phyloP scores from a whole-genome alignment of 1,140 invertebrate species.

The Drosophila ohnishii region DNA sequence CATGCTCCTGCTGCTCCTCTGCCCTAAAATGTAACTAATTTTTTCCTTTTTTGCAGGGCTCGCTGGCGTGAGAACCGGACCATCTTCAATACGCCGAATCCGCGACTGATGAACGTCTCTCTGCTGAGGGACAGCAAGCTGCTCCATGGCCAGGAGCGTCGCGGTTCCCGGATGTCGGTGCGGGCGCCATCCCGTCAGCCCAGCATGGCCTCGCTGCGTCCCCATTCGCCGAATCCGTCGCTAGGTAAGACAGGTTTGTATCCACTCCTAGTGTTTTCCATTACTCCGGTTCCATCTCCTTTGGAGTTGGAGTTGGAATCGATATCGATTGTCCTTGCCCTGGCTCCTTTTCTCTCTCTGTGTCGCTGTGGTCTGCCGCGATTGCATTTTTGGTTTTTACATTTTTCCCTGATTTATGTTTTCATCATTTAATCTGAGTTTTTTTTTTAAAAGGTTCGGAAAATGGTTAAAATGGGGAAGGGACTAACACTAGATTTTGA shows the following conservation, averaged over 20 bases:
- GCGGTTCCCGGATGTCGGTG: slow-evolving; percentile 90
- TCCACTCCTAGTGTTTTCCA: slow-evolving; percentile 34
- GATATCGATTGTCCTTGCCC: slow-evolving; percentile 20
- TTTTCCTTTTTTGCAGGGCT: slow-evolving; percentile 85
- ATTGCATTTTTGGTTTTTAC: slow-evolving; percentile 30
- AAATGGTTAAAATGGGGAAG: background rate
- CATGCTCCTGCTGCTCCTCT: background rate
- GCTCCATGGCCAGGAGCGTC: slow-evolving; percentile 89
- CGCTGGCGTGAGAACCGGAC: slow-evolving; percentile 95
- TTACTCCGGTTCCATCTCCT: background rate
- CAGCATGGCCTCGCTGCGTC: slow-evolving; percentile 91
- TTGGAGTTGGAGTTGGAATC: background rate
- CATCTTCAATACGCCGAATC: slow-evolving; percentile 97
- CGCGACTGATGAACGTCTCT: slow-evolving; percentile 93
- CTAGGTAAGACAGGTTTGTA: slow-evolving; percentile 88
- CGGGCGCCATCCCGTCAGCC: slow-evolving; percentile 91
- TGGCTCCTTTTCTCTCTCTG: background rate
- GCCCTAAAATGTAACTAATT: slow-evolving; percentile 31
- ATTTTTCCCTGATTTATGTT: slow-evolving; percentile 35
- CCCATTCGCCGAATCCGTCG: slow-evolving; percentile 90
- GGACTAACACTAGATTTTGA: background rate
- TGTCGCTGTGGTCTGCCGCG: slow-evolving; percentile 27
- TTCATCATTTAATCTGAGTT: slow-evolving; percentile 2
- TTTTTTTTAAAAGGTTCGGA: background rate
- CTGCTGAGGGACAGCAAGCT: slow-evolving; percentile 91